Evolutionary conservation across 2,113 vertebrate species (phyloP), one percentile per base, ranked within the genome.

Genomic region (Oxygymnocypris stewartii): DNA sequence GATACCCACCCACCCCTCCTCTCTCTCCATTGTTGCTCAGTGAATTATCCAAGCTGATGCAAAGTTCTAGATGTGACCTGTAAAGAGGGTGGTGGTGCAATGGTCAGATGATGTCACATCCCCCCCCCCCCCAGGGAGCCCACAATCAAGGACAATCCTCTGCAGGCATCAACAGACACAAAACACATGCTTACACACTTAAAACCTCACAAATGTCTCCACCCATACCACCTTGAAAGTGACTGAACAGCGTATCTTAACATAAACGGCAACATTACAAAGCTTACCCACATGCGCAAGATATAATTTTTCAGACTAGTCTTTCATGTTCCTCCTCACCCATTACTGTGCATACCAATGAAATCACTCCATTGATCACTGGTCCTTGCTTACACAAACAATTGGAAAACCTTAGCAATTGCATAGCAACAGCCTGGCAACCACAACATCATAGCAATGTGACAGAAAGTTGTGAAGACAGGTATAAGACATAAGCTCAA

Each of bases 11-110:
- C n/a, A n/a, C 11, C 23, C 74, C 12, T 1, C 7, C 12, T 35
- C 61, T 37, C 25, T 63, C 65, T 35, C 49, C 71, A 89, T 89
- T 89, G 88, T 89, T 89, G 61, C 63, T 51, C 23, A 85, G 85
- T 79, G 37, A 63, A 35, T 59, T 76, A 82, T 86, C 49, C 84
- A 82, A 84, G 42, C 10, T 67, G 57, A 85, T 35, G 81, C 84
- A 67, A 42, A 82, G 76, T 84, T 89, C 88, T 88, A 90, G 88
- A 90, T 90, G 88, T 90, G 87, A 28, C 28, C 31, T 42, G 20
- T 51, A 54, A 40, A 18, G 42, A 35, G 37, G 74, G 7, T 10
- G 20, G 54, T 35, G 18, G 75, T 74, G 42, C 47, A 57, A 61
- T 47, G 12, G 7, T 75, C 65, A 77, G 31, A 86, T 90, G 74